These are phyloP conservation scores for Drosophila histrio DNA, from an alignment of 2,888 invertebrate species.

Conservation along the genomic window DNA sequence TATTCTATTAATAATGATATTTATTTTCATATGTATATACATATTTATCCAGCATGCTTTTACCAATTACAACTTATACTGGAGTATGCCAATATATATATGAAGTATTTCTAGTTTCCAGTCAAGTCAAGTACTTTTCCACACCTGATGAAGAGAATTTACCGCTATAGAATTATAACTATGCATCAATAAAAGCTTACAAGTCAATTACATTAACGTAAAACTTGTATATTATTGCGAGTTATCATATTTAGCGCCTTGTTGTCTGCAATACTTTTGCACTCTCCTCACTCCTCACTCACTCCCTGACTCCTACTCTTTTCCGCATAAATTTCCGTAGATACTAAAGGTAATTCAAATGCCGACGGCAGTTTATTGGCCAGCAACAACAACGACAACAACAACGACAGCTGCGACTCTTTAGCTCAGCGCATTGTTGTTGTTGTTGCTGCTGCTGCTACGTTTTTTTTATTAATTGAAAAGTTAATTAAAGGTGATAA, in stretches of 20 bases:
- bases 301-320: background rate
- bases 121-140: background rate
- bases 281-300: background rate
- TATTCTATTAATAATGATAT: too few species aligned
- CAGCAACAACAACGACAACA: slow-evolving; percentile 14
- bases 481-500: slow-evolving; percentile 83
- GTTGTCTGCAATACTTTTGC: slow-evolving; percentile 22
- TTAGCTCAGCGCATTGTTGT: slow-evolving; percentile 34
- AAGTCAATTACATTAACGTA: slow-evolving; percentile 1
- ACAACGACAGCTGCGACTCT: slow-evolving; percentile 51
- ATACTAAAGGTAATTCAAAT: slow-evolving; percentile 48
- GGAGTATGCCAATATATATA: too few species aligned
- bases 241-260: slow-evolving; percentile 33
- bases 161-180: background rate
- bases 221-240: background rate
- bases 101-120: background rate
- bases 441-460: slow-evolving; percentile 35
- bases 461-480: slow-evolving; percentile 81
- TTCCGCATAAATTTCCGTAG: slow-evolving; percentile 19
- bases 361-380: slow-evolving; percentile 66
- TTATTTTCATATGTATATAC: too few species aligned
- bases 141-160: background rate
- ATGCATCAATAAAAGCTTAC: background rate
- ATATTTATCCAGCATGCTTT: too few species aligned
- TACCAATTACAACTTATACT: too few species aligned